Evolutionary conservation across 2,113 vertebrate genomes (phyloP).

Genomic region (Burhinus oedicnemus): DNA sequence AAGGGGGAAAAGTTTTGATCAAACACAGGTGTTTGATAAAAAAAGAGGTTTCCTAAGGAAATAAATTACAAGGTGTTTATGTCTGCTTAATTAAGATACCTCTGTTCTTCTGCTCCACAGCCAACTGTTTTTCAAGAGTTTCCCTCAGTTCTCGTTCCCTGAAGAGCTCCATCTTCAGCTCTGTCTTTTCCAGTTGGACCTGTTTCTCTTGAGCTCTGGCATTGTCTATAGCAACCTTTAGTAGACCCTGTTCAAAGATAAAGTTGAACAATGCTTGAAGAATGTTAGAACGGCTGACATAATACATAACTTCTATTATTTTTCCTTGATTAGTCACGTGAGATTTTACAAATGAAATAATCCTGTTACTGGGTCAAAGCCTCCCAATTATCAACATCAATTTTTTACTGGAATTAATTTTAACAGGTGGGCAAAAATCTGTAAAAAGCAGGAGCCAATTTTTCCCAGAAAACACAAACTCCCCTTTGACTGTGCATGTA

Average conservation of each 20-base stretch:
- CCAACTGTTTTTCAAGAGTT: constrained; percentile 97
- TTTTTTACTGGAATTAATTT: not conserved
- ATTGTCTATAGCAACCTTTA: constrained; percentile 99
- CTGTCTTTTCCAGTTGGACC: constrained; percentile 98
- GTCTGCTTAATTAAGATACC: constrained; percentile 76
- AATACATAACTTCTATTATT: not conserved
- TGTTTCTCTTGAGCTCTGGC: constrained; percentile 99
- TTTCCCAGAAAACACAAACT: not conserved
- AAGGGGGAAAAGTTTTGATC: not conserved
- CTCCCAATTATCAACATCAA: not conserved
- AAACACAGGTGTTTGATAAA: not conserved
- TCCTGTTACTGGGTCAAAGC: not conserved
- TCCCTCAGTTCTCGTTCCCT: constrained; percentile 97
- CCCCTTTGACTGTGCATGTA: not conserved
- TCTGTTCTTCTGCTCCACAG: constrained; percentile 99
- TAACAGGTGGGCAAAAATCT: not conserved
- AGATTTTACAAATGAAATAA: not conserved
- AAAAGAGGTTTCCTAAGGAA: constrained; percentile 2
- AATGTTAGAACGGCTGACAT: not conserved
- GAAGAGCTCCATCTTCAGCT: constrained; percentile 99
- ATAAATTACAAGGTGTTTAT: not conserved
- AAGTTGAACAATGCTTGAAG: constrained; percentile 26
- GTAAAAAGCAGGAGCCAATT: not conserved
- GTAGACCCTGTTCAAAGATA: constrained; percentile 85
- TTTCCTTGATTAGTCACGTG: not conserved